Percentiles rank a stretch among this genome's conserved stretches.
Conservation (phyloP, 2,888 invertebrate species). For the Allolobophora icterica region DNA sequence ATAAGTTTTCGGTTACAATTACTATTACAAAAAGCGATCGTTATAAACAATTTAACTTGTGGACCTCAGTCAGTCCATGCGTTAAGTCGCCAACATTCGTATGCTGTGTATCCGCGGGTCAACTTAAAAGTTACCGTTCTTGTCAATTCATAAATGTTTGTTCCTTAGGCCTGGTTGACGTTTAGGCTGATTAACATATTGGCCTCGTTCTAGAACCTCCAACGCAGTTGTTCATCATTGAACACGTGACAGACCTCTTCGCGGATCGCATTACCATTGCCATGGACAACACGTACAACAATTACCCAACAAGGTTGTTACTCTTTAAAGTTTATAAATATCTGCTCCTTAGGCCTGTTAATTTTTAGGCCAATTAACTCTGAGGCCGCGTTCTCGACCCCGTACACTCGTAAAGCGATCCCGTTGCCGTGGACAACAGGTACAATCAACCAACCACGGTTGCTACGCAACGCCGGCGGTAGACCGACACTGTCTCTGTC, state of each 20-base stretch:
- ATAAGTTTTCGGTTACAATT: no score
- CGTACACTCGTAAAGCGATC: no score
- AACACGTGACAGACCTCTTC: neutral
- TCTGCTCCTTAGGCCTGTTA: no score
- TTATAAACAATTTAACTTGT: neutral
- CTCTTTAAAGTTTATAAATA: no score
- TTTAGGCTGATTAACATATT: no score
- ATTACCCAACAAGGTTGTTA: neutral
- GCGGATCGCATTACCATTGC: neutral
- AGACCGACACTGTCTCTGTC: neutral
- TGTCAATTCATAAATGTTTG: neutral
- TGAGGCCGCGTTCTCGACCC: no score
- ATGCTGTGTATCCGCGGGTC: neutral
- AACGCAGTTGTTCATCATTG: neutral
- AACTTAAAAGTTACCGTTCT: neutral
- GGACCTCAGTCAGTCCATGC: neutral
- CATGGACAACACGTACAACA: neutral
- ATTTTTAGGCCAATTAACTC: no score
- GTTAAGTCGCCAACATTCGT: neutral
- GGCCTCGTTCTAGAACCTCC: neutral
- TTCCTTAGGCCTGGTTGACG: neutral
- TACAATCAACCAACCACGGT: neutral
- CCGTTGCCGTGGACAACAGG: neutral
- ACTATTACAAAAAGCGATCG: neutral
- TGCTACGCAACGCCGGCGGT: neutral